These are phyloP conservation scores for Gadus chalcogrammus DNA, from an alignment of 2,113 vertebrate species.

Conservation along the genomic window DNA sequence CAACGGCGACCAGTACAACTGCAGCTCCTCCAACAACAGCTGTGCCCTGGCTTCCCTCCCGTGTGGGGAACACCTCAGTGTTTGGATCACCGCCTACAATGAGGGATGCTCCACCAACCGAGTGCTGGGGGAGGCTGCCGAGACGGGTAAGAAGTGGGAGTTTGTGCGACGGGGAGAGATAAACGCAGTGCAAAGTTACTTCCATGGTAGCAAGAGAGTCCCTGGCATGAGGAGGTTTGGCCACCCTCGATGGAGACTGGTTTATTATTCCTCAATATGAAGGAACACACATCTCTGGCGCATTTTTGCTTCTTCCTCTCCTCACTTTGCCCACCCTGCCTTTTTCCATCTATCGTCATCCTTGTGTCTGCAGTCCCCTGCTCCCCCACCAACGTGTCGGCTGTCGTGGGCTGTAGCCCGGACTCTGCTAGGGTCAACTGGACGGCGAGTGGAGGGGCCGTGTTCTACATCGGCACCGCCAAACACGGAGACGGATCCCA, in stretches of 20 bases:
- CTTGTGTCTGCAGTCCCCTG: conserved; percentile 68
- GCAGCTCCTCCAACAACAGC: conserved; percentile 59
- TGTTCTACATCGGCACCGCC: conserved; percentile 55
- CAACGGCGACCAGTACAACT: conserved; percentile 63
- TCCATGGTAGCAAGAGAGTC: too few species aligned
- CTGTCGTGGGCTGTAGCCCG: conserved; percentile 50
- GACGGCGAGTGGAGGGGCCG: conserved; percentile 43
- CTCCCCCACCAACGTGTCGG: conserved; percentile 46
- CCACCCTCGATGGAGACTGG: too few species aligned
- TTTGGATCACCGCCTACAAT: conserved; percentile 66
- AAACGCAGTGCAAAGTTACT: too few species aligned
- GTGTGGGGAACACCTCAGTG: conserved; percentile 71
- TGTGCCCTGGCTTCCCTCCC: conserved; percentile 55
- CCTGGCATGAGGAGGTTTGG: too few species aligned
- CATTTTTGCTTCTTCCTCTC: not conserved
- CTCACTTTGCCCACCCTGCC: not conserved
- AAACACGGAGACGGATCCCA: conserved; percentile 43
- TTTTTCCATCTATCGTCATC: not conserved
- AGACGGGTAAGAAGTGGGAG: conserved; percentile 59
- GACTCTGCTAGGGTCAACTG: conserved; percentile 58
- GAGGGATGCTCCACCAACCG: conserved; percentile 56
- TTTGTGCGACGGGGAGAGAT: not conserved
- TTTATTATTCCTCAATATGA: not conserved
- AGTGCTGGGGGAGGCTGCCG: conserved; percentile 54
- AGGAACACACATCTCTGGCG: not conserved